A percentile compares a stretch with the other conserved stretches of the same genome.
These are phyloP conservation scores for Cirrhinus mrigala DNA, from an alignment of 2,797 vertebrate genomes.

Conservation along the genomic window DNA sequence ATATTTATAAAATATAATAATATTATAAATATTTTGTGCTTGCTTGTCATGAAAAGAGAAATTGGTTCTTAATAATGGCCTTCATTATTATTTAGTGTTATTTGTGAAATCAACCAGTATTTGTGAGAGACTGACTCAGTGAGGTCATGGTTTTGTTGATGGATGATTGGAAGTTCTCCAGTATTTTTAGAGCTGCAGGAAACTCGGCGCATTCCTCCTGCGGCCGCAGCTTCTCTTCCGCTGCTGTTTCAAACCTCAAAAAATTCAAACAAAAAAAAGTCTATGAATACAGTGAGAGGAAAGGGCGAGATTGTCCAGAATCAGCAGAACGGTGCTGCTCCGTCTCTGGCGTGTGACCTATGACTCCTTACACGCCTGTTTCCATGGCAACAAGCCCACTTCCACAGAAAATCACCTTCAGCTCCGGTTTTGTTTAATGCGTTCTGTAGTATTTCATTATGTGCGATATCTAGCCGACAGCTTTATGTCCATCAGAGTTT, in stretches of 20 bases:
- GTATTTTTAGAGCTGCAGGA: neutral
- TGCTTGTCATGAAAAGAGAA: neutral
- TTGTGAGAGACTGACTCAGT: neutral
- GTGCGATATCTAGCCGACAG: neutral
- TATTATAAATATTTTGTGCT: neutral
- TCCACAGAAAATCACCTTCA: neutral
- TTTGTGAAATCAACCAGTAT: neutral
- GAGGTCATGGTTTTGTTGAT: neutral
- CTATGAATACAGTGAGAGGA: neutral
- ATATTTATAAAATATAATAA: no score
- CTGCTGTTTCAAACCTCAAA: neutral
- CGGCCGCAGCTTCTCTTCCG: neutral
- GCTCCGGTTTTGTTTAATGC: neutral
- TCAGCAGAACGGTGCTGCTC: neutral
- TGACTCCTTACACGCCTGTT: neutral
- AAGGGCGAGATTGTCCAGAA: neutral
- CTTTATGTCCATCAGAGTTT: neutral
- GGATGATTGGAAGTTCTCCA: neutral
- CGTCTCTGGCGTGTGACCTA: conserved; percentile 3
- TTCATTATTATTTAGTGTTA: neutral
- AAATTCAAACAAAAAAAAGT: neutral
- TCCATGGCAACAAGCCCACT: conserved; percentile 4
- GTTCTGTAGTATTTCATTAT: neutral
- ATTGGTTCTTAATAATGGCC: neutral
- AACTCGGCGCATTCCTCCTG: neutral